Evolutionary conservation across 2,888 invertebrate species (phyloP).

Genomic region (Strigamia maritima): DNA sequence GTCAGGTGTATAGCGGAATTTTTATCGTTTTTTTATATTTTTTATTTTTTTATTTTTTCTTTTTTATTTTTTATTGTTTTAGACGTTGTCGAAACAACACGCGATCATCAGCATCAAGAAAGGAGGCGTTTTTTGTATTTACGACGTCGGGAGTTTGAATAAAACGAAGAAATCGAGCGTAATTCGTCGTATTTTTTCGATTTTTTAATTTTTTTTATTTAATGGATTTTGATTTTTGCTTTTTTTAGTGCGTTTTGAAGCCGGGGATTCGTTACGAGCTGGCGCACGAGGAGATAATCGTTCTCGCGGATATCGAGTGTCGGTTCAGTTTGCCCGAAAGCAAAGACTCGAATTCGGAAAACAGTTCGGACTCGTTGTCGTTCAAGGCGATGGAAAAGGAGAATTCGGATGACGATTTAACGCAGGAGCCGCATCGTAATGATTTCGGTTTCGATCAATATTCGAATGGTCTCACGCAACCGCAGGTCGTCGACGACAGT

Average conservation of each 20-base stretch:
- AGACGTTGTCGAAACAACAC: not conserved
- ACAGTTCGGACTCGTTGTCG: not conserved
- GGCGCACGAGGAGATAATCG: not conserved
- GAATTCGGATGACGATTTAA: not conserved
- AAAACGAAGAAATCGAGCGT: not conserved
- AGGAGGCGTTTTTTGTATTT: not conserved
- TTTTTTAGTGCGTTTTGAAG: not conserved
- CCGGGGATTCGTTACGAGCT: not conserved
- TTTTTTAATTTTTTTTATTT: too few relatives aligned
- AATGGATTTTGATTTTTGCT: not conserved
- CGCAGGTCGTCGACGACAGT: not conserved
- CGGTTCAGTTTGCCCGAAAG: not conserved
- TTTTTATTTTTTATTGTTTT: too few relatives aligned
- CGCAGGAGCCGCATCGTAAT: not conserved
- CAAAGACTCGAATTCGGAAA: not conserved
- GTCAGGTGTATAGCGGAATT: not conserved
- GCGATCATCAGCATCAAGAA: not conserved
- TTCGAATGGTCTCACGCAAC: not conserved
- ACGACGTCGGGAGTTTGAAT: not conserved
- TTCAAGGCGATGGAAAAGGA: not conserved
- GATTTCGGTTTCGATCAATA: too few relatives aligned
- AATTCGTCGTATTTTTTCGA: not conserved
- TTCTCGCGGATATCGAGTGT: constrained; percentile 17
- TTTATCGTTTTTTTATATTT: not conserved
- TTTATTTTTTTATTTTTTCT: not conserved